Evolutionary conservation across 2,797 vertebrate genomes (phyloP), one percentile per base, ranked within the genome.

Genomic region (Lophius americanus): DNA sequence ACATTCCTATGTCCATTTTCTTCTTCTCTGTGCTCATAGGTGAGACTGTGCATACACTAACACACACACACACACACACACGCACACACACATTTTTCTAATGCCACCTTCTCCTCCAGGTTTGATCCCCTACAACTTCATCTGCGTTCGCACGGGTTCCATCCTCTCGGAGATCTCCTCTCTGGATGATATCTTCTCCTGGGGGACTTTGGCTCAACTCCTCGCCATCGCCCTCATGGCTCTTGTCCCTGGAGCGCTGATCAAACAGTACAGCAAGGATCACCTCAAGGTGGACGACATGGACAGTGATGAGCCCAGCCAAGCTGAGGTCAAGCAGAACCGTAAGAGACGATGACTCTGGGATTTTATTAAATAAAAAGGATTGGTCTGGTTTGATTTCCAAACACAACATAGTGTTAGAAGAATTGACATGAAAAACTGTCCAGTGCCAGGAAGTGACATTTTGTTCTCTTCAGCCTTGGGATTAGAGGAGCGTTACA

Each of bases 41-140:
- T 99, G 94, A 92, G 91, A 61, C 32, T 8, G 23, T 32, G 60
- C 23, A 66, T 49, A 37, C 38, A 10, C n/a, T 7, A 0, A 37
- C 0, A 37, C 1, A 13, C 3, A 48, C 32, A 58, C 51, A 54
- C 23, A 14, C 47, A 41, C 4, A 46, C 39, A 14, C 33, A 57
- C 5, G 9, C 10, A 62, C 9, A 32, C 13, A 1, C 36, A 6
- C 2, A 36, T 36, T 32, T 3, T 38, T 51, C 12, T 9, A n/a
- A 8, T 9, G 11, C 42, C 10, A 0, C 3, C 68, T 12, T 64
- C 14, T 58, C 42, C 43, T 42, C 48, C 88, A 99, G 98, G 98
- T 81, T 92, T 99, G 83, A 94, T 96, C 60, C 97, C 98, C 0
- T 99, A 99, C 76, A 99, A 99, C 85, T 98, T 99, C 90, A 96